phyloP scores from a whole-genome alignment of 2,888 invertebrate species.

The Microctonus aethiopoides region DNA sequence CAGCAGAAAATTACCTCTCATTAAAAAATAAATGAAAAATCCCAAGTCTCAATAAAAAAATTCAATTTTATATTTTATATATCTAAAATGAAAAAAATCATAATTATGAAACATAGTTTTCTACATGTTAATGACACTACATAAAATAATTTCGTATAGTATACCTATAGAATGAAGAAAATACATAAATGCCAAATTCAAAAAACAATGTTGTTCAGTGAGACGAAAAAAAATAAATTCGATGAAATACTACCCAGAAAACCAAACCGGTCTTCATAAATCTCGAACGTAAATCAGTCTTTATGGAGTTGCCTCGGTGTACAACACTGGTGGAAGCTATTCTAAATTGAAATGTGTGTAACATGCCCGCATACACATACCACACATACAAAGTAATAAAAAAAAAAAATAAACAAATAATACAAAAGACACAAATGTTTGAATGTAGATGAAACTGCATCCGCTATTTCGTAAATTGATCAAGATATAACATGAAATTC shows the following conservation, averaged over 20 bases:
- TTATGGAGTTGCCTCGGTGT: conserved; percentile 53
- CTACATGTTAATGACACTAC: not conserved
- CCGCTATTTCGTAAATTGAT: conserved; percentile 8
- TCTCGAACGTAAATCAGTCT: conserved; percentile 64
- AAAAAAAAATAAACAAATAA: not conserved
- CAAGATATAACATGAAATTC: conserved; percentile 2
- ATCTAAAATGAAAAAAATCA: too few relatives aligned
- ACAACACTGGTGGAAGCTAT: conserved; percentile 47
- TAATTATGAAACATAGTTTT: not conserved
- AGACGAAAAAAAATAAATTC: conserved; percentile 43
- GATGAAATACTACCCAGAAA: conserved; percentile 60
- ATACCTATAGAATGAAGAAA: not conserved
- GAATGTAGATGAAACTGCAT: not conserved
- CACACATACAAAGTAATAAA: not conserved
- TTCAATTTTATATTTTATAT: too few relatives aligned
- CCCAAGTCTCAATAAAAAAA: too few relatives aligned
- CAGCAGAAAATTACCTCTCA: too few relatives aligned
- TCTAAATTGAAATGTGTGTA: conserved; percentile 43
- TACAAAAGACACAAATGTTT: not conserved
- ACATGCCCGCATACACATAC: conserved; percentile 19
- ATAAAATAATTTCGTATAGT: too few relatives aligned
- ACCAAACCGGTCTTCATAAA: conserved; percentile 64
- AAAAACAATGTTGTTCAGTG: conserved; percentile 45
- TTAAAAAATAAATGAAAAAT: too few relatives aligned
- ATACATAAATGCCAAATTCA: conserved; percentile 6